phyloP scores from a whole-genome alignment of 2,888 invertebrate genomes.

The Balanococcus diminutus region DNA sequence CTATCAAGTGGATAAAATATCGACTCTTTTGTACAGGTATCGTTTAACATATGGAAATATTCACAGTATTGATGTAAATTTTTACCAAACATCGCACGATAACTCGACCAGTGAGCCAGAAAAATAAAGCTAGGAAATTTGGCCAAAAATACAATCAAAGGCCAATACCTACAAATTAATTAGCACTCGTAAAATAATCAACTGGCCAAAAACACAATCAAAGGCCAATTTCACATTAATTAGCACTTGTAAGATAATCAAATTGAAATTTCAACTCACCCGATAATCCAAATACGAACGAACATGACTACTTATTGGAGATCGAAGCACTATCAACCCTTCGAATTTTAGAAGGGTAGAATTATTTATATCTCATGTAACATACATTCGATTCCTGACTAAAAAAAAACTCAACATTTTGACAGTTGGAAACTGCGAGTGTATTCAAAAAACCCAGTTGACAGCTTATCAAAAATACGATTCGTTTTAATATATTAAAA shows the following conservation, averaged over 20 bases:
- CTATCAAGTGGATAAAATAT: neutral
- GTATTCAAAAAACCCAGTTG: neutral
- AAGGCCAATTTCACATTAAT: neutral
- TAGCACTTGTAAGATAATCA: neutral
- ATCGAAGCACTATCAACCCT: neutral
- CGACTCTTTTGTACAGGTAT: neutral
- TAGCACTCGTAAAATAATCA: neutral
- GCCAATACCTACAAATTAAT: neutral
- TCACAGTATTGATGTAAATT: neutral
- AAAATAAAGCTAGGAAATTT: neutral
- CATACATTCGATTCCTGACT: slow-evolving; percentile 27
- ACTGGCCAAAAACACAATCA: neutral
- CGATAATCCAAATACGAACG: slow-evolving; percentile 47
- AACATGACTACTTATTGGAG: slow-evolving; percentile 32
- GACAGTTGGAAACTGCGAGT: slow-evolving; percentile 10
- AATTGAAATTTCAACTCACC: neutral
- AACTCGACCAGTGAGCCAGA: neutral
- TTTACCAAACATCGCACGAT: neutral
- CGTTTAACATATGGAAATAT: neutral
- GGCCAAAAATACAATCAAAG: neutral
- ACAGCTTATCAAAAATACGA: neutral
- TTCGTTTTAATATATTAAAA: slow-evolving; percentile 35
- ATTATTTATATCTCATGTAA: slow-evolving; percentile 40
- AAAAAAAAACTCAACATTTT: slow-evolving; percentile 24
- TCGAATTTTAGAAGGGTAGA: neutral